A percentile compares a stretch with the other conserved stretches of the same genome.
Conservation (phyloP, 2,797 vertebrate species). For the Enteromius argenteus region DNA sequence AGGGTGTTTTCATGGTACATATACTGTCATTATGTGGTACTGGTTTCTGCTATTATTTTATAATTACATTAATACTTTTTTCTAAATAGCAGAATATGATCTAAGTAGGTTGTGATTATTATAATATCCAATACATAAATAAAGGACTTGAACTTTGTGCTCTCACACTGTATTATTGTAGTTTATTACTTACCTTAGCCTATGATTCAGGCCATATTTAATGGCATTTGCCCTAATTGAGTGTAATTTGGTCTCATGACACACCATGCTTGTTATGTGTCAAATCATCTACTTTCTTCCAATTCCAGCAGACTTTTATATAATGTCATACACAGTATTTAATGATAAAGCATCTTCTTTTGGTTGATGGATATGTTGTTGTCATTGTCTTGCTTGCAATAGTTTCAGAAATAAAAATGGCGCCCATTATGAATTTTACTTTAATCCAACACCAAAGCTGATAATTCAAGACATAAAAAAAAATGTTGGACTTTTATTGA, state of each 20-base stretch:
- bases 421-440: not conserved
- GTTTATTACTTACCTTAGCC: not conserved
- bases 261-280: slow-evolving; percentile 22
- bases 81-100: not conserved
- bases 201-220: not conserved
- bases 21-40: not conserved
- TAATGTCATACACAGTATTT: slow-evolving; percentile 45
- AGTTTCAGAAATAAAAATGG: not conserved
- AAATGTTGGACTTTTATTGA: not conserved
- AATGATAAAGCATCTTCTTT: slow-evolving; percentile 66
- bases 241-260: not conserved
- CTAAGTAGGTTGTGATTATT: not conserved
- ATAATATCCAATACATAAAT: not conserved
- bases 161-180: not conserved
- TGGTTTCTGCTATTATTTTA: not conserved
- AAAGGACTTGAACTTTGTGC: not conserved
- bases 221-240: not conserved
- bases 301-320: slow-evolving; percentile 28
- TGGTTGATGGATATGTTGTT: slow-evolving; percentile 43
- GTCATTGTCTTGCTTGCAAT: not conserved
- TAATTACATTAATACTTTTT: no score
- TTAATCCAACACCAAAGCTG: not conserved
- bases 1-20: not conserved
- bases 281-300: slow-evolving; percentile 45
- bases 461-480: not conserved